Evolutionary conservation across 92 coral and sea anemone species (phyloP).

Genomic region (Phenganax marumi): DNA sequence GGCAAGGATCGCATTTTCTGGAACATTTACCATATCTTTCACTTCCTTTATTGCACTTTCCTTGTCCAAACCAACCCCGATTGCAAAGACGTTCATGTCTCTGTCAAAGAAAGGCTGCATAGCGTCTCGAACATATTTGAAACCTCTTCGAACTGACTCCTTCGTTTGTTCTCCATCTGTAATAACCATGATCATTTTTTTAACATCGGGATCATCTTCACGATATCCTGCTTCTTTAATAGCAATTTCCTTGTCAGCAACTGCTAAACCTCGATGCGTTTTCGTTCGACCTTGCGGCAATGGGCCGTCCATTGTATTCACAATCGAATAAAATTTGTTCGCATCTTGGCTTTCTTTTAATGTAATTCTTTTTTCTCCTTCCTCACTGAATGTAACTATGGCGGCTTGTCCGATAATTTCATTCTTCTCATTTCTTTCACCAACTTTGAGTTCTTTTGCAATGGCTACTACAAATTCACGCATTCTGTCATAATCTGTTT

Average conservation of each 20-base stretch:
- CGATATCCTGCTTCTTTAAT: background rate
- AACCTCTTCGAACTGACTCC: background rate
- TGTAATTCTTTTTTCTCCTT: conserved; percentile 11
- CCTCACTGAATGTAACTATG: conserved; percentile 12
- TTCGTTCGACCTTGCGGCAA: background rate
- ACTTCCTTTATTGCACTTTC: conserved; percentile 12
- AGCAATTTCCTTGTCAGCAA: conserved; percentile 12
- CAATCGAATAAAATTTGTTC: background rate
- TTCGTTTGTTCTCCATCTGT: conserved; percentile 18
- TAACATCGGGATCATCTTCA: background rate
- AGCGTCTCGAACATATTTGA: conserved; percentile 1
- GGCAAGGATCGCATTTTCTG: conserved; percentile 64
- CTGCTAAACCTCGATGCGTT: conserved; percentile 13
- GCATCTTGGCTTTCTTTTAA: background rate
- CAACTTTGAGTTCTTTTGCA: background rate
- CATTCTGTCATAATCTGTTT: background rate
- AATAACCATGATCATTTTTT: conserved; percentile 17
- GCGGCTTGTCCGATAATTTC: conserved; percentile 23
- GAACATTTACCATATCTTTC: conserved; percentile 57
- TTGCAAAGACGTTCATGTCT: background rate
- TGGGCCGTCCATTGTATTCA: conserved; percentile 7
- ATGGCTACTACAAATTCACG: background rate
- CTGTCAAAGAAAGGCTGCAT: conserved; percentile 12
- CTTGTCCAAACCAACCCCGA: background rate
- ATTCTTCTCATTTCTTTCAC: background rate